phyloP scores from a whole-genome alignment of 2,797 vertebrate genomes.

The Gadopsis bispinosus region DNA sequence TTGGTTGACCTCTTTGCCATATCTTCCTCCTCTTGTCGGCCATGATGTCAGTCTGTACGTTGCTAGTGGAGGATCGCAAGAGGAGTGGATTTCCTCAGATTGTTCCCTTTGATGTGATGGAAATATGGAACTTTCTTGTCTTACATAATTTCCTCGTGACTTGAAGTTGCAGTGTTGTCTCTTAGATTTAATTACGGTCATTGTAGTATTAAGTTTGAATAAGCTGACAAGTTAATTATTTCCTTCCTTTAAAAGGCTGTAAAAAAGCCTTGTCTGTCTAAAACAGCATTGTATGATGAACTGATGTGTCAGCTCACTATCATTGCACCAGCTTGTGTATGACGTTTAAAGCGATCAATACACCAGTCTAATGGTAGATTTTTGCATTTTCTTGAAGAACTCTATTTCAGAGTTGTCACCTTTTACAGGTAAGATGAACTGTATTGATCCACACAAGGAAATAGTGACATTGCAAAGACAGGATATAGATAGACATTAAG shows the following conservation, averaged over 20 bases:
- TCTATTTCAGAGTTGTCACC: not conserved
- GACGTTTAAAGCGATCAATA: constrained; percentile 42
- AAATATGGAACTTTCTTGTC: constrained; percentile 20
- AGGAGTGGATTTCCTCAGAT: constrained; percentile 68
- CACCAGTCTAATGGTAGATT: constrained; percentile 13
- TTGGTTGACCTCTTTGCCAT: constrained; percentile 52
- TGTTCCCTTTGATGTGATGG: constrained; percentile 60
- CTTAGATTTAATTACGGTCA: constrained; percentile 9
- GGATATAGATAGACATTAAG: not conserved
- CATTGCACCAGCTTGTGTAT: constrained; percentile 3
- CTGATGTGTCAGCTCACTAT: not conserved
- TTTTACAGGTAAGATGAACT: not conserved
- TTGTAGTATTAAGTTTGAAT: not conserved
- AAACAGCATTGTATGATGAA: constrained; percentile 15
- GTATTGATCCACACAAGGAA: constrained; percentile 12
- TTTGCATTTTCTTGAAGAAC: constrained; percentile 14
- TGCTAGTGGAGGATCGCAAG: constrained; percentile 30
- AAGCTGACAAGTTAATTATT: constrained; percentile 15
- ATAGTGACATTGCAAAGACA: not conserved
- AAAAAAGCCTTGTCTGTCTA: constrained; percentile 17
- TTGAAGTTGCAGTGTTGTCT: not conserved
- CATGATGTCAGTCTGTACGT: constrained; percentile 39
- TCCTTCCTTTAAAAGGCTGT: constrained; percentile 10
- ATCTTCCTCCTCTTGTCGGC: constrained; percentile 38
- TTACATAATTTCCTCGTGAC: not conserved